Evolutionary conservation across 1,140 invertebrate species (phyloP).

Genomic region (Eumaeus atala): DNA sequence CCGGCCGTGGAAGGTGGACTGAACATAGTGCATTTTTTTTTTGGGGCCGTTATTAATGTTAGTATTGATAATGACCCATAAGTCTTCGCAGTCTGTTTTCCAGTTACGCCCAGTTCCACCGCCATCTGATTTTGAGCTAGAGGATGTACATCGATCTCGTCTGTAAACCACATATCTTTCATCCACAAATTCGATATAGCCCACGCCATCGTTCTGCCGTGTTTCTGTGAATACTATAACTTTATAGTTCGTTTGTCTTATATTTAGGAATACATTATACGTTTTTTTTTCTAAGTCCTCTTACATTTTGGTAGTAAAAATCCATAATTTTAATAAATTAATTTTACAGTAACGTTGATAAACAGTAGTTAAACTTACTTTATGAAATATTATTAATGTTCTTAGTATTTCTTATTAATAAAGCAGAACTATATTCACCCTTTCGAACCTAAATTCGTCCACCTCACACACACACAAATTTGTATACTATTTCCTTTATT

Average conservation of each 20-base stretch:
- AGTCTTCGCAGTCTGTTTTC: neutral
- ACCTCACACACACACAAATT: constrained; percentile 16
- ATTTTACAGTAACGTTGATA: neutral
- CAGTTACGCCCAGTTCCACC: neutral
- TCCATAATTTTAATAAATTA: neutral
- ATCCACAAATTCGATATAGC: neutral
- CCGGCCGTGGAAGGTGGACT: neutral
- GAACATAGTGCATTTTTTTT: neutral
- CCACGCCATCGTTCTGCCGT: neutral
- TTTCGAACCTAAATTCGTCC: constrained; percentile 17
- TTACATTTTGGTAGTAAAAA: too few relatives aligned
- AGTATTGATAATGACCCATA: neutral
- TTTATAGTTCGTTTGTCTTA: too few relatives aligned
- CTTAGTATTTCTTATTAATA: too few relatives aligned
- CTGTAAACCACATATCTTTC: neutral
- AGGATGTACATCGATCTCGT: neutral
- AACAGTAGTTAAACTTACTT: too few relatives aligned
- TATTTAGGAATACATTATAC: too few relatives aligned
- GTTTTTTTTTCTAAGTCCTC: too few relatives aligned
- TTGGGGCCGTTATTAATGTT: neutral
- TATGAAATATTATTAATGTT: too few relatives aligned
- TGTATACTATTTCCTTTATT: constrained; percentile 17
- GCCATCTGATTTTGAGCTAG: neutral
- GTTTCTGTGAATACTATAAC: too few relatives aligned
- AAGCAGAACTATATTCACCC: constrained; percentile 12